phyloP scores from a whole-genome alignment of 2,797 vertebrate genomes.

The Sphaeramia orbicularis region DNA sequence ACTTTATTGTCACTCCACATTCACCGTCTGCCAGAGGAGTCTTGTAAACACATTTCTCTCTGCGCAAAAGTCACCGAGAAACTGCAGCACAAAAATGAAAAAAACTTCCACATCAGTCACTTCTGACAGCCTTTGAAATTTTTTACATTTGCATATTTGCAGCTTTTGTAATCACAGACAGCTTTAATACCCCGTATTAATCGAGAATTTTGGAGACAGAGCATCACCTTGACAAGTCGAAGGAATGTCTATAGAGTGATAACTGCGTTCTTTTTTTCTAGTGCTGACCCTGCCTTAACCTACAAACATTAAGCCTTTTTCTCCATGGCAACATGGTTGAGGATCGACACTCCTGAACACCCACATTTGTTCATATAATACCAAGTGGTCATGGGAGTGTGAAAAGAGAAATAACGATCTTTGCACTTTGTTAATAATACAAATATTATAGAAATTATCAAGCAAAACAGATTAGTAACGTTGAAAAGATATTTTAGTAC shows the following conservation, averaged over 20 bases:
- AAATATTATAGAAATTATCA: too few relatives aligned
- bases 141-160: constrained; percentile 28
- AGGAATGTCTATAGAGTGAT: constrained; percentile 32
- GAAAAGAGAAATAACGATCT: background rate
- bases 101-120: constrained; percentile 16
- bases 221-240: constrained; percentile 23
- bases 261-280: constrained; percentile 24
- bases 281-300: constrained; percentile 49
- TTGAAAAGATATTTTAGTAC: too few relatives aligned
- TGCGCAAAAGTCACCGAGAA: constrained; percentile 24
- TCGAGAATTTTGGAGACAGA: constrained; percentile 8
- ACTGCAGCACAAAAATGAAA: constrained; percentile 25
- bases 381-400: constrained; percentile 21
- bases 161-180: constrained; percentile 20
- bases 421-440: too few relatives aligned
- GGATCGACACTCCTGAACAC: constrained; percentile 21
- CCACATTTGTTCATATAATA: constrained; percentile 36
- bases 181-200: constrained; percentile 14
- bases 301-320: constrained; percentile 31
- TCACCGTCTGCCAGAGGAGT: constrained; percentile 29
- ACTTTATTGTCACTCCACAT: constrained; percentile 41
- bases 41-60: constrained; percentile 58
- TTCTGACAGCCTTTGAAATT: constrained; percentile 14
- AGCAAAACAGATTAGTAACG: too few relatives aligned
- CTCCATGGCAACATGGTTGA: constrained; percentile 59